Evolutionary conservation across 2,113 vertebrate genomes (phyloP), one percentile per base, ranked within the genome.

Genomic region (Hippocampus comes): DNA sequence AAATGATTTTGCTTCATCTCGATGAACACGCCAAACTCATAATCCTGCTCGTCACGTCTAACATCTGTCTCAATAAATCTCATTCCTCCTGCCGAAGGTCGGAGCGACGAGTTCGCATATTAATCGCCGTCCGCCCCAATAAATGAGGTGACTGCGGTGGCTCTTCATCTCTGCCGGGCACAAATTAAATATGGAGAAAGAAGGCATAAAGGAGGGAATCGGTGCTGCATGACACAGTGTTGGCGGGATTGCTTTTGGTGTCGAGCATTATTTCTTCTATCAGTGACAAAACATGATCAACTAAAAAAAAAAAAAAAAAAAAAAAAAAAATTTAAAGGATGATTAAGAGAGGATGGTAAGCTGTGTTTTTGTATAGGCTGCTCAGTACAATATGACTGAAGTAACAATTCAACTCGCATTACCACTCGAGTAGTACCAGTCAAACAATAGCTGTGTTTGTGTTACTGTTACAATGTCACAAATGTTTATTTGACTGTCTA

Each of bases 221-320:
- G 55, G 80, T 60, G 57, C 48, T 38, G 67, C 57, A 41, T 56
- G 56, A 78, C 38, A 65, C 38, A 65, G 49, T 34, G 51, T 51
- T 51, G n/a, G 38, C n/a, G 67, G 27, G 49, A 75, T 71, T 30
- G 70, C 55, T 34, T n/a, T 23, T 0, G 20, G 53, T 63, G 49
- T 63, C 63, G 64, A 17, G 41, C 71, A 76, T 70, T 42, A 73
- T 23, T 74, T 88, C 80, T 27, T 2, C 63, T 21, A 86, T 89
- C 76, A 75, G 23, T 0, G 72, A 14, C 67, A 11, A 34, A 70
- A 70, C 71, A 68, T 46, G 18, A 71, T 74, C 86, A 83, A 89
- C 82, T 85, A 84, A 85, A 60, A 74, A 78, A 68, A 74, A 81
- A 53, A 56, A 72, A 59, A 9, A 59, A 9, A 25, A 25, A 1